Percentiles rank a stretch among this genome's conserved stretches.
These are phyloP conservation scores for Tachystola acroxantha DNA, from an alignment of 2,888 invertebrate species.

Conservation along the genomic window DNA sequence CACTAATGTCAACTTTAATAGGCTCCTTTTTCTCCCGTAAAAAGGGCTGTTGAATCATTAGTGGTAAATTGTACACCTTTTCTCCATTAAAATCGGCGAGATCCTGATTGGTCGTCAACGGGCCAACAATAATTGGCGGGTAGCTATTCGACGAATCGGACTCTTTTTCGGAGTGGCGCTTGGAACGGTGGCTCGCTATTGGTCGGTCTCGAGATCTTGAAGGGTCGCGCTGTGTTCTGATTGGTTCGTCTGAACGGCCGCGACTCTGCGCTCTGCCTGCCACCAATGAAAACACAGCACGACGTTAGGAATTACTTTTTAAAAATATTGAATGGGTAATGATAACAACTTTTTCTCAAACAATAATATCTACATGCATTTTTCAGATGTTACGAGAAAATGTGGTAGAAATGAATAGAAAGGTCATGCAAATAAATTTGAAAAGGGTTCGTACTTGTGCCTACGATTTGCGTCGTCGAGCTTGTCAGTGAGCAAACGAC, in stretches of 20 bases:
- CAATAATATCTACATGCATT: constrained; percentile 1
- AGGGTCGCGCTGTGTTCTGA: constrained; percentile 76
- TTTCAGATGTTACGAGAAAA: background rate
- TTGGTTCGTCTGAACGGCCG: constrained; percentile 75
- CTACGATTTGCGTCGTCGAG: constrained; percentile 92
- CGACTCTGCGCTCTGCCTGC: constrained; percentile 77
- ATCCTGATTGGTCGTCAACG: constrained; percentile 73
- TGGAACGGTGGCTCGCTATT: constrained; percentile 55
- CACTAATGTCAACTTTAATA: constrained; percentile 87
- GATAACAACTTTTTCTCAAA: constrained; percentile 40
- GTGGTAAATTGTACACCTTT: constrained; percentile 65
- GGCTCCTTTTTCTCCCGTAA: constrained; percentile 82
- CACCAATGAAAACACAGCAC: constrained; percentile 79
- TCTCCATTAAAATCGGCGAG: constrained; percentile 61
- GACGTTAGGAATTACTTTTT: constrained; percentile 55
- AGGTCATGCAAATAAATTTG: constrained; percentile 55
- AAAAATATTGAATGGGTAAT: constrained; percentile 54
- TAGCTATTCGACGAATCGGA: constrained; percentile 78
- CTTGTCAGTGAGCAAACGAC: constrained; percentile 92
- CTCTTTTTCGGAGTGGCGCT: constrained; percentile 74
- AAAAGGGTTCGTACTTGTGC: constrained; percentile 87
- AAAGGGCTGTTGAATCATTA: constrained; percentile 79
- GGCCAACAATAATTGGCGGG: constrained; percentile 66
- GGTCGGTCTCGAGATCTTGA: constrained; percentile 59
- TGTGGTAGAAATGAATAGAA: constrained; percentile 17